Evolutionary conservation across 2,888 invertebrate genomes (phyloP).

Genomic region (Agapostemon virescens): DNA sequence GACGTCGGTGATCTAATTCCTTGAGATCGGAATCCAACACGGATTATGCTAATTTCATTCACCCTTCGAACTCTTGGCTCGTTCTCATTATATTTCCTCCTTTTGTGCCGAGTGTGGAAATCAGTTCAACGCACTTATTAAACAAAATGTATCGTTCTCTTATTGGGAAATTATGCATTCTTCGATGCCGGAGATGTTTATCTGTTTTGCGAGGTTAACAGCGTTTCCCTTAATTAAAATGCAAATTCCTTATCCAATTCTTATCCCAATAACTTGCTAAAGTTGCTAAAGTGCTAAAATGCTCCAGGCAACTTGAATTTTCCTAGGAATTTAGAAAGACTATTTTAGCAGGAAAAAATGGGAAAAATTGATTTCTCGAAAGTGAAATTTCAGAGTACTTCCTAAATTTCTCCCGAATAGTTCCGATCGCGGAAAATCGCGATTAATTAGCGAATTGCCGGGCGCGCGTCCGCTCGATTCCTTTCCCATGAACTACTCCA

Average conservation of each 20-base stretch:
- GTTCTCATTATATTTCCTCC: background rate
- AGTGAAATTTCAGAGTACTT: background rate
- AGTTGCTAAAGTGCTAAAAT: too few relatives aligned
- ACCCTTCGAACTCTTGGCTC: background rate
- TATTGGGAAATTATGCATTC: background rate
- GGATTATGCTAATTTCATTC: background rate
- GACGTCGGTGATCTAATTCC: background rate
- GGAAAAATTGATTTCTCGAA: background rate
- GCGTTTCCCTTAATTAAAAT: background rate
- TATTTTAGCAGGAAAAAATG: background rate
- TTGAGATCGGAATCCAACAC: background rate
- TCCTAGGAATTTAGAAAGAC: background rate
- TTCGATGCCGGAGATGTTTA: background rate
- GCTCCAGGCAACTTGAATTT: background rate
- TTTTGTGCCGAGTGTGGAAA: background rate
- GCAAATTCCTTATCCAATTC: background rate
- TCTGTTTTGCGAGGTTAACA: background rate
- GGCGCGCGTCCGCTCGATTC: background rate
- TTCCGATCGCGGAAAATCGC: background rate
- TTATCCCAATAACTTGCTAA: too few relatives aligned
- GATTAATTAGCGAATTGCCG: background rate
- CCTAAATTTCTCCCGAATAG: background rate
- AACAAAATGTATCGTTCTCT: background rate
- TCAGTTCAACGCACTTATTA: background rate
- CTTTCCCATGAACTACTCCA: slow-evolving; percentile 10